Percentiles rank a stretch among this genome's conserved stretches.
Conservation (phyloP, 37 sponge, comb jelly and placozoan genomes). For the Tethya wilhelma region DNA sequence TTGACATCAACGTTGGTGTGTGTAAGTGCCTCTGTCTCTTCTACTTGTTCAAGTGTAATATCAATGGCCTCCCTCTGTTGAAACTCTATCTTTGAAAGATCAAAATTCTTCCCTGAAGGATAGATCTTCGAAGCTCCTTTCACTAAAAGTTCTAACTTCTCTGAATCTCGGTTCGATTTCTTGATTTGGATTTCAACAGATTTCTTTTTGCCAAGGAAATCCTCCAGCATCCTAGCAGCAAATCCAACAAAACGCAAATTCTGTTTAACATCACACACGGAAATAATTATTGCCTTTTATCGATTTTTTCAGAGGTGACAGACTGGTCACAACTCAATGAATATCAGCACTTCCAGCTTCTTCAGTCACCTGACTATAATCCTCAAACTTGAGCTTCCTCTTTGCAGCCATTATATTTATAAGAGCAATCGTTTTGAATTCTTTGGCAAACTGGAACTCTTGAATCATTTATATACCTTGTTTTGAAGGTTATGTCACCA, state of each 20-base stretch:
- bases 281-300: neutral
- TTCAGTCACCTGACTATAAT: too few species aligned
- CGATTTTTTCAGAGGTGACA: conserved; percentile 11
- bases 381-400: too few species aligned
- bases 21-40: neutral
- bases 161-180: conserved; percentile 3
- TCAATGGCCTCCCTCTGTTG: neutral
- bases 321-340: neutral
- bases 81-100: neutral
- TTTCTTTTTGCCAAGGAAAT: neutral
- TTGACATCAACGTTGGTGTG: neutral
- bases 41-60: too few species aligned
- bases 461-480: too few species aligned
- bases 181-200: neutral
- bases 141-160: neutral
- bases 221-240: neutral
- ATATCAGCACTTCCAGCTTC: too few species aligned
- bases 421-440: too few species aligned
- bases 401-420: too few species aligned
- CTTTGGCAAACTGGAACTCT: too few species aligned
- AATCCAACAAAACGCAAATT: too few species aligned
- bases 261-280: neutral
- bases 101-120: neutral
- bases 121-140: conserved; percentile 10
- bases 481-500: too few species aligned